Conservation (phyloP, 1,140 invertebrate species). For the Acromyrmex heyeri region DNA sequence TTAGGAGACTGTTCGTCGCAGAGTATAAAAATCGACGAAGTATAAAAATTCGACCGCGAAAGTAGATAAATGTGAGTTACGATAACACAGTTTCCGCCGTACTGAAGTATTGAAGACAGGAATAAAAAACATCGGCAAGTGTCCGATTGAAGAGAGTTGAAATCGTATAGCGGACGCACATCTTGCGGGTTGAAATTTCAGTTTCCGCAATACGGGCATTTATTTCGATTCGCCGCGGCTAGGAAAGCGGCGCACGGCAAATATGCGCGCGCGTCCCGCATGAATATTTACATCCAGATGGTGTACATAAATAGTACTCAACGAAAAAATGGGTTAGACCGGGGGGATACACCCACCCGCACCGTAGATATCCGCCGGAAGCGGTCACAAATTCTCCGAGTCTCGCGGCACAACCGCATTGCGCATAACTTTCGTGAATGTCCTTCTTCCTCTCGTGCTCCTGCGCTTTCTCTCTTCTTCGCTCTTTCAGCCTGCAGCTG, state of each 20-base stretch:
- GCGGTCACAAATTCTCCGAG: slow-evolving; percentile 66
- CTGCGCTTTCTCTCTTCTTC: not conserved
- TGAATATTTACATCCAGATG: slow-evolving; percentile 74
- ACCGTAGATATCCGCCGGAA: slow-evolving; percentile 61
- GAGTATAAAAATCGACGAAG: not conserved
- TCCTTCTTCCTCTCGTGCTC: too few species aligned
- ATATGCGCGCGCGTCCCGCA: slow-evolving; percentile 54
- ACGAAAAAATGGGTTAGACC: slow-evolving; percentile 70
- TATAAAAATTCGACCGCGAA: not conserved
- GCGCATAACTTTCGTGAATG: slow-evolving; percentile 66
- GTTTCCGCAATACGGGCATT: slow-evolving; percentile 46
- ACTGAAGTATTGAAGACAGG: slow-evolving; percentile 6
- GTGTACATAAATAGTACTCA: slow-evolving; percentile 68
- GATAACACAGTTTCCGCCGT: not conserved
- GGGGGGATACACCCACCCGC: slow-evolving; percentile 22
- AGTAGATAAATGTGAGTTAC: slow-evolving; percentile 23
- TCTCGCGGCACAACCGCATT: slow-evolving; percentile 68
- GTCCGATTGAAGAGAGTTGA: not conserved
- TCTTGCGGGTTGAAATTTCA: slow-evolving; percentile 37
- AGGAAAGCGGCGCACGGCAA: slow-evolving; percentile 58
- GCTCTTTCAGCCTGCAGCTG: not conserved
- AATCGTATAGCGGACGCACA: slow-evolving; percentile 13
- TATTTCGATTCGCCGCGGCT: slow-evolving; percentile 69
- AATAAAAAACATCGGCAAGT: slow-evolving; percentile 30
- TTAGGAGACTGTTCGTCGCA: not conserved